Percentiles rank a stretch among this genome's conserved stretches.
phyloP scores from a whole-genome alignment of 2,888 invertebrate genomes.

The Drosophila bunnanda region DNA sequence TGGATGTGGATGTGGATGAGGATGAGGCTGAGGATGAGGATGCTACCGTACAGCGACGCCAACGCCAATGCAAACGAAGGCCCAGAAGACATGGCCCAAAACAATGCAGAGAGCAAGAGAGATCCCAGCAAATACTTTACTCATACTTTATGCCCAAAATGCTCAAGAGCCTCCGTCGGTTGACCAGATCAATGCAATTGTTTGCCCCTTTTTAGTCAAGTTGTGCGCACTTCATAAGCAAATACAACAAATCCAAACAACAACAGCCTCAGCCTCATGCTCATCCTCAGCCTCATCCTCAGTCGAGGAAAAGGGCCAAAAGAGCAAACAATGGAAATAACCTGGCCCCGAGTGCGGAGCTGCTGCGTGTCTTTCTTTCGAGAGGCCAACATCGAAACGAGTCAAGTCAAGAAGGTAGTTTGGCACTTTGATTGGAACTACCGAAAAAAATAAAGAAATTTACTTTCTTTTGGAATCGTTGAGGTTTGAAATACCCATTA shows the following conservation, averaged over 20 bases:
- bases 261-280: slow-evolving; percentile 16
- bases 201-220: slow-evolving; percentile 83
- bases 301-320: slow-evolving; percentile 57
- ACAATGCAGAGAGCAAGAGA: slow-evolving; percentile 65
- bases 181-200: slow-evolving; percentile 80
- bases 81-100: slow-evolving; percentile 74
- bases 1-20: slow-evolving; percentile 52
- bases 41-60: slow-evolving; percentile 70
- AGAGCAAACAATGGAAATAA: slow-evolving; percentile 75
- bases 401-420: slow-evolving; percentile 44
- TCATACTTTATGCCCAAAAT: slow-evolving; percentile 80
- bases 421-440: slow-evolving; percentile 76
- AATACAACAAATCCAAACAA: slow-evolving; percentile 70
- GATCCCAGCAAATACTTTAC: slow-evolving; percentile 74
- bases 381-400: slow-evolving; percentile 14
- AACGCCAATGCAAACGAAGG: slow-evolving; percentile 55
- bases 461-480: not conserved
- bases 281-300: slow-evolving; percentile 1
- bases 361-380: slow-evolving; percentile 25
- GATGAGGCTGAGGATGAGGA: slow-evolving; percentile 37
- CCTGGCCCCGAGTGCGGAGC: slow-evolving; percentile 23
- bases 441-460: slow-evolving; percentile 29
- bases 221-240: slow-evolving; percentile 81
- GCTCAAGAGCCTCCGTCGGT: slow-evolving; percentile 42
- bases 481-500: slow-evolving; percentile 6